Percentiles rank a stretch among this genome's conserved stretches.
Conservation (phyloP, 2,797 vertebrate genomes). For the Lateolabrax maculatus region DNA sequence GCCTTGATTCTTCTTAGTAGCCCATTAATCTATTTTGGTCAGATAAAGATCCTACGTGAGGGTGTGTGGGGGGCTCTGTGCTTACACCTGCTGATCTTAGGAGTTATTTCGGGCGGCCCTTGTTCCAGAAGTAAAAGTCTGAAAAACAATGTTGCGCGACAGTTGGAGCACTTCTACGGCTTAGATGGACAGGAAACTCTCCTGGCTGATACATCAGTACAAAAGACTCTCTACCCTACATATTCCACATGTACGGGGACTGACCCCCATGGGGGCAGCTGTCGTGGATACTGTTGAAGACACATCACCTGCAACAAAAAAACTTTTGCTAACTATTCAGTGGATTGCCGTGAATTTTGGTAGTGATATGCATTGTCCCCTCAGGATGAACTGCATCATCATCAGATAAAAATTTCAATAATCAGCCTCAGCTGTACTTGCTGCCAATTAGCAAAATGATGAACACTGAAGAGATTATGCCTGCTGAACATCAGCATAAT, state of each 20-base stretch:
- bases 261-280: too few relatives aligned
- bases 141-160: too few relatives aligned
- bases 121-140: too few relatives aligned
- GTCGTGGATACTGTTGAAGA: too few relatives aligned
- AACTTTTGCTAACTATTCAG: neutral
- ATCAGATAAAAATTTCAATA: too few relatives aligned
- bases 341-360: neutral
- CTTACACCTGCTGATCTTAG: neutral
- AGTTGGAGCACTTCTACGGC: neutral
- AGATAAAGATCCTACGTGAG: neutral
- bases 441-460: too few relatives aligned
- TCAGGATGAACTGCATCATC: too few relatives aligned
- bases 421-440: too few relatives aligned
- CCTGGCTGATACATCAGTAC: neutral
- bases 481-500: neutral
- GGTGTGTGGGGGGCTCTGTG: neutral
- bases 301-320: too few relatives aligned
- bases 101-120: neutral
- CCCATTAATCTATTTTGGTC: neutral
- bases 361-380: neutral
- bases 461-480: neutral
- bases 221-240: too few relatives aligned
- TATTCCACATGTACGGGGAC: too few relatives aligned
- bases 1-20: neutral
- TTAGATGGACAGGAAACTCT: neutral